Evolutionary conservation across 2,797 vertebrate genomes (phyloP).

Genomic region (Peromyscus eremicus): DNA sequence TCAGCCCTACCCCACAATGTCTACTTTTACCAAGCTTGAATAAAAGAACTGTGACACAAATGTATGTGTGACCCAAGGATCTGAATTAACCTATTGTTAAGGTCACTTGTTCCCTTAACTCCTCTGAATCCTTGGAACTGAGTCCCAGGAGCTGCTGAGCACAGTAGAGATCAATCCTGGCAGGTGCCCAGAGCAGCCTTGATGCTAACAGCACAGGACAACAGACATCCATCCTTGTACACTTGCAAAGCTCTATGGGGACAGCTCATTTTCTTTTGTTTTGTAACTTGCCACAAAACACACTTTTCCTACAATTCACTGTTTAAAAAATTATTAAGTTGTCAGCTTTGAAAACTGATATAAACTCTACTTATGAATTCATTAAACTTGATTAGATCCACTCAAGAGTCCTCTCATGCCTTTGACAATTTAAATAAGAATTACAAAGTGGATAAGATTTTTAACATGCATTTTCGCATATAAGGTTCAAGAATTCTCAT

Average conservation of each 20-base stretch:
- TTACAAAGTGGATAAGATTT: constrained; percentile 73
- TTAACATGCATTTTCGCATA: constrained; percentile 73
- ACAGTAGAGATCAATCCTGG: background rate
- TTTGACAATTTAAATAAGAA: constrained; percentile 84
- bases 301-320: constrained; percentile 33
- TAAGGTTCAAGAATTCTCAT: constrained; percentile 60
- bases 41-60: background rate
- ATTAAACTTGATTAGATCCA: constrained; percentile 81
- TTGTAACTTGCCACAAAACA: constrained; percentile 52
- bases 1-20: background rate
- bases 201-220: constrained; percentile 22
- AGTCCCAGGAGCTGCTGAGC: background rate
- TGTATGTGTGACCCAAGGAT: background rate
- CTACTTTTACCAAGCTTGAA: constrained; percentile 12
- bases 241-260: background rate
- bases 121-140: background rate
- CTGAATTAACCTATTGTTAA: constrained; percentile 2
- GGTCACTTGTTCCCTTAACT: background rate
- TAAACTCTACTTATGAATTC: constrained; percentile 80
- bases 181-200: background rate
- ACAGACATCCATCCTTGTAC: background rate
- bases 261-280: constrained; percentile 66
- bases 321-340: constrained; percentile 73
- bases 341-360: constrained; percentile 75
- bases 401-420: constrained; percentile 75